Evolutionary conservation across 2,888 invertebrate genomes (phyloP), one percentile per base, ranked within the genome.

Genomic region (Leptura quadrifasciata): DNA sequence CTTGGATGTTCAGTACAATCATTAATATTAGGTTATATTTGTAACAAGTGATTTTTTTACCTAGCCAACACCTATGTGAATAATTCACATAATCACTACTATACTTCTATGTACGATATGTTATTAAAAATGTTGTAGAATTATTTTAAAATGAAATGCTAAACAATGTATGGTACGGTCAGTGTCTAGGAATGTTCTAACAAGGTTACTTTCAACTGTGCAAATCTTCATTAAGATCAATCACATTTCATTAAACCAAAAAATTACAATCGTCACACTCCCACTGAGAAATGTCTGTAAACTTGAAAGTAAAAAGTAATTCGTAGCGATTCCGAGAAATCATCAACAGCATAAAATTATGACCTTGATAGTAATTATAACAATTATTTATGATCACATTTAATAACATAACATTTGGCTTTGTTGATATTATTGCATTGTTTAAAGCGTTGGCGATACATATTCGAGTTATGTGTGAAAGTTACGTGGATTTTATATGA

Each of bases 281-380:
- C 39, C 20, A 58, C 69, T 58, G n/a, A 60, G 17, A 27, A n/a
- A 63, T 35, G 63, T 63, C 63, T 63, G 35, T 31, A 63, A 63
- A 27, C 35, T 27, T 35, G 35, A 39, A 35, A 47, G 39, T 20
- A 47, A 47, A 47, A 54, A n/a, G 21, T 54, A 68, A 68, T 35
- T 68, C 63, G 68, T 55, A 31, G 47, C 18, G 35, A 69, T 69
- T 69, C 69, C 18, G 57, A 31, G 68, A 69, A 57, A 69, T 58
- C 47, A 58, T 69, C 69, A 69, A 69, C 57, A 31, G 69, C 0
- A 47, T 47, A 15, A 47, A 69, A 31, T 27, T 9, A 58, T 31
- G n/a, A 67, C 69, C 69, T 69, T 69, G 58, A 58, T 39, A 39
- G 58, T 69, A 69, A 69, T 69, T 69, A 69, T 69, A 69, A 69